Evolutionary conservation across 1,140 invertebrate species (phyloP).

Genomic region (Schlechtendalia chinensis): DNA sequence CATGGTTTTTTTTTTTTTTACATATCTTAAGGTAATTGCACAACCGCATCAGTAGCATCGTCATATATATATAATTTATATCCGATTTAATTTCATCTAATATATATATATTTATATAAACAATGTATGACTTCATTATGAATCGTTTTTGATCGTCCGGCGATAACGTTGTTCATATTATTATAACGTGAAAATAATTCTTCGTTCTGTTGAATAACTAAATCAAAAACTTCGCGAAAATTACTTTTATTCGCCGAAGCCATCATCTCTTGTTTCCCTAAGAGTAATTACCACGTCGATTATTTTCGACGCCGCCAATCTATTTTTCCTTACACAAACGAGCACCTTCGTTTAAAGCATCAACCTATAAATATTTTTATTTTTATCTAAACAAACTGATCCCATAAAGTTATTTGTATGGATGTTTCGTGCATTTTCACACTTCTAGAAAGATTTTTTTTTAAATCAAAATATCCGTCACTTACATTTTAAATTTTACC

Average conservation of each 20-base stretch:
- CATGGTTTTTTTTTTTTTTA: too few species aligned
- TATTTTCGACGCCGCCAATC: background rate
- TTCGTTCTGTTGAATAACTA: too few species aligned
- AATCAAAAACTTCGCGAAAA: background rate
- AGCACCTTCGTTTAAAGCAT: background rate
- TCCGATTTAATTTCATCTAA: too few species aligned
- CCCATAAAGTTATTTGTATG: conserved; percentile 1
- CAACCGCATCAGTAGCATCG: conserved; percentile 27
- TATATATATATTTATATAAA: background rate
- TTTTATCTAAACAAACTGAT: background rate
- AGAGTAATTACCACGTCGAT: background rate
- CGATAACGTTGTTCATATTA: conserved; percentile 3
- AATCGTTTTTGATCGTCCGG: conserved; percentile 3
- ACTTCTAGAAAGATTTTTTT: too few species aligned
- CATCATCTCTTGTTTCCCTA: conserved; percentile 25
- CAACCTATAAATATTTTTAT: background rate
- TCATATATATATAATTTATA: conserved; percentile 4
- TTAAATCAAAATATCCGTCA: conserved; percentile 17
- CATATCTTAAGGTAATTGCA: too few species aligned
- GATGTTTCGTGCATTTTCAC: too few species aligned
- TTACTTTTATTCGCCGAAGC: background rate
- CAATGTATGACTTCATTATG: conserved; percentile 12
- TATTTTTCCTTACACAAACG: conserved; percentile 1
- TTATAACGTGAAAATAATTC: background rate
- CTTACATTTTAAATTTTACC: background rate